A percentile compares a stretch with the other conserved stretches of the same genome.
These are phyloP conservation scores for Clarias fuscus DNA, from an alignment of 2,797 vertebrate genomes.

Conservation along the genomic window DNA sequence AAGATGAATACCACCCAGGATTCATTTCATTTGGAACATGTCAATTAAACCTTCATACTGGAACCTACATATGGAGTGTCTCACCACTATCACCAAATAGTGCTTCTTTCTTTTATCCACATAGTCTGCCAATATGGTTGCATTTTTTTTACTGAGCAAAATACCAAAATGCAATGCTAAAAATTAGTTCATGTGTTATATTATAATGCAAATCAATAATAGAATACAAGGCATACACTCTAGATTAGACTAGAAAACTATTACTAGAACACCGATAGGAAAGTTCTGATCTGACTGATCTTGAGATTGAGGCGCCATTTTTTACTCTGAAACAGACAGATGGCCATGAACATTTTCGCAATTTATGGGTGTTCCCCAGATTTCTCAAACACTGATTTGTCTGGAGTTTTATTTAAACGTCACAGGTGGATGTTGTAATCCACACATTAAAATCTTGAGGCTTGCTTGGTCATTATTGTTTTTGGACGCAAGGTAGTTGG, in stretches of 20 bases:
- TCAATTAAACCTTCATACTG: neutral
- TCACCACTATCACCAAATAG: neutral
- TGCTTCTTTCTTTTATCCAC: neutral
- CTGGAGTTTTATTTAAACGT: neutral
- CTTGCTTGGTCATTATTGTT: neutral
- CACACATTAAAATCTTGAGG: neutral
- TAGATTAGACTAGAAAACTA: neutral
- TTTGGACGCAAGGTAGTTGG: neutral
- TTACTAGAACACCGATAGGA: neutral
- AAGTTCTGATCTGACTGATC: neutral
- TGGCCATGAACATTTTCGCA: neutral
- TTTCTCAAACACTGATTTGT: neutral
- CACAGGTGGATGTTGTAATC: neutral
- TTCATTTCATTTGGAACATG: neutral
- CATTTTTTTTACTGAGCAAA: neutral
- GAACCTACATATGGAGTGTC: neutral
- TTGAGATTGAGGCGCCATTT: neutral
- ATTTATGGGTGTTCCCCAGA: neutral
- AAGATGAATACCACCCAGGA: neutral
- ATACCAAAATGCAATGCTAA: neutral
- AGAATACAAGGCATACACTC: neutral
- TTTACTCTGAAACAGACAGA: neutral
- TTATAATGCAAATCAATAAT: neutral
- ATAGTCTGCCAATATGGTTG: neutral
- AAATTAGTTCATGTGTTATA: neutral